phyloP scores from a whole-genome alignment of 2,797 vertebrate species.

The Botia kubotai region DNA sequence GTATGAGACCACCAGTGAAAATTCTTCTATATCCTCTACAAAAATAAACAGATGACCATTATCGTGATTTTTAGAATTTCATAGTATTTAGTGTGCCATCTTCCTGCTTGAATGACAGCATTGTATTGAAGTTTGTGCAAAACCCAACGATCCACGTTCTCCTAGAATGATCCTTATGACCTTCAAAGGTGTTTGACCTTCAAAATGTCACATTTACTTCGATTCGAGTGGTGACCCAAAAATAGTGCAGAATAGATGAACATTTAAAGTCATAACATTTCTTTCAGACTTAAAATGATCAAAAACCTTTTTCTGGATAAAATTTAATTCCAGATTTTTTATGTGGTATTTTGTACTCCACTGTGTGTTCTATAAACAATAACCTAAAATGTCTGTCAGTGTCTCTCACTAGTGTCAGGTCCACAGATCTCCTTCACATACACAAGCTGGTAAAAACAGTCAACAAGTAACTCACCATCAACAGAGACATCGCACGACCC shows the following conservation, averaged over 20 bases:
- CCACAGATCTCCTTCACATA: neutral
- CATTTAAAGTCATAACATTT: neutral
- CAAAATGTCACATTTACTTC: neutral
- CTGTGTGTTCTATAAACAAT: neutral
- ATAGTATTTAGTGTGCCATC: too few species aligned
- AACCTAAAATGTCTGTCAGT: neutral
- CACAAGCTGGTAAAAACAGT: neutral
- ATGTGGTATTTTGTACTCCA: too few species aligned
- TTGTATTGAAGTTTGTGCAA: neutral
- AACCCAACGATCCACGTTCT: neutral
- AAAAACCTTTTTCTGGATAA: neutral
- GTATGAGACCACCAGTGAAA: neutral
- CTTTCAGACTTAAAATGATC: neutral
- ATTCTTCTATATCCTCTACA: neutral
- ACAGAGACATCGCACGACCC: conserved; percentile 75
- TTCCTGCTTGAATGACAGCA: neutral
- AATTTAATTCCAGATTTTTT: neutral
- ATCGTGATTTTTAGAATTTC: too few species aligned
- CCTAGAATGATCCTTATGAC: neutral
- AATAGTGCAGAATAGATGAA: neutral
- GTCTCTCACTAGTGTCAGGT: neutral
- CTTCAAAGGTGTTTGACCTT: neutral
- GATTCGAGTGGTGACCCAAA: neutral
- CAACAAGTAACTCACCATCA: conserved; percentile 76
- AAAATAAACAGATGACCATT: neutral